A percentile compares a stretch with the other conserved stretches of the same genome.
phyloP scores from a whole-genome alignment of 2,888 invertebrate genomes.

The Clepsis dumicolana region DNA sequence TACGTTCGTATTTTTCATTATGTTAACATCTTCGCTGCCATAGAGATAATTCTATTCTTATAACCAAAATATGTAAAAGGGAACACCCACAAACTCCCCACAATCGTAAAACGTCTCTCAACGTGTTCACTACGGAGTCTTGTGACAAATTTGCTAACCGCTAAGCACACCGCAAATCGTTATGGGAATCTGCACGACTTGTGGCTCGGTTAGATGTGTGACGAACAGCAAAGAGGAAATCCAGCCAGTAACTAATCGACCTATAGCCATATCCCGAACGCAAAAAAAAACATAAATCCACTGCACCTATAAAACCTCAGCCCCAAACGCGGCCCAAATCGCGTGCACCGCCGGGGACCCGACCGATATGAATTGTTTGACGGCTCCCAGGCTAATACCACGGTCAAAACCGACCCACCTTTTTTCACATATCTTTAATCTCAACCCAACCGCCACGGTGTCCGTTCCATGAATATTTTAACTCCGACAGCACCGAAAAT shows the following conservation, averaged over 20 bases:
- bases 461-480: conserved; percentile 80
- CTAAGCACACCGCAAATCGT: no score
- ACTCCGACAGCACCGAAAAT: conserved; percentile 72
- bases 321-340: background rate
- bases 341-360: conserved; percentile 7
- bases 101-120: no score
- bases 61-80: no score
- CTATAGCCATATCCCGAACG: background rate
- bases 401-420: conserved; percentile 59
- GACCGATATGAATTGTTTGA: conserved; percentile 65
- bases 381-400: conserved; percentile 54
- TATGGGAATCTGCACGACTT: no score
- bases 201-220: background rate
- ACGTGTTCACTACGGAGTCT: no score
- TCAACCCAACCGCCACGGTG: conserved; percentile 63
- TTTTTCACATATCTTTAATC: conserved; percentile 75
- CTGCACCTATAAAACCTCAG: conserved; percentile 6
- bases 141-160: no score
- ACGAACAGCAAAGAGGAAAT: background rate
- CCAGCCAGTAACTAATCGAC: background rate
- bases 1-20: no score
- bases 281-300: conserved; percentile 2
- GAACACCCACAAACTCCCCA: no score
- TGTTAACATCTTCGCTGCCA: no score
- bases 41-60: no score